Evolutionary conservation across 2,888 invertebrate genomes (phyloP), one percentile per base, ranked within the genome.

Genomic region (Caenorhabditis macrosperma): DNA sequence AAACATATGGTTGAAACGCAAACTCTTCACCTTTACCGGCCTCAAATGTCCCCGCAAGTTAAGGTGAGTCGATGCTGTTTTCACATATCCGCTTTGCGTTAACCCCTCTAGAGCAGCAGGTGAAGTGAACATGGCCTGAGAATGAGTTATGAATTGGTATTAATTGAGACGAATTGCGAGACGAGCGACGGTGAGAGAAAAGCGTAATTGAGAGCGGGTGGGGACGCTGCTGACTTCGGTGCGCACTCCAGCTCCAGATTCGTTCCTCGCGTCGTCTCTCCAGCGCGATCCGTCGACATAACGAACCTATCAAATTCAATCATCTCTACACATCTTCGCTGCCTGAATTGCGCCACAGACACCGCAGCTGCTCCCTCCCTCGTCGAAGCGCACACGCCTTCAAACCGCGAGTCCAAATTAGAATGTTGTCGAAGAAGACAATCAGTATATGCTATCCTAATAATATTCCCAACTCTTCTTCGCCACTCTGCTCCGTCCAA

Each of bases 231-330:
- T 54, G 1, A 26, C n/a, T n/a, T 52, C 26, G n/a, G 7, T 3
- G 22, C 12, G 4, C n/a, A n/a, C n/a, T 2, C 24, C 10, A 9
- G 22, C 46, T 46, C 55, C 46, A 63, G 57, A 59, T 57, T 57
- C 57, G 55, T 50, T 60, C 20, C 26, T 30, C 2, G 26, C 15
- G 55, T 26, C 41, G 41, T 28, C 10, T 57, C 28, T 44, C n/a
- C 22, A 33, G 50, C 57, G 28, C 64, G 41, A 22, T 59, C 50
- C 10, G 38, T 46, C 33, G 33, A 35, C 54, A 61, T 55, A 68
- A 69, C 69, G 68, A 76, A 76, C 68, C 76, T 67, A 76, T 76
- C 67, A 76, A 76, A 76, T 76, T 76, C 76, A 76, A 76, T 76
- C 68, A 75, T 75, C 63, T 68, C 48, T 35, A 28, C 50, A 64